Base-by-base conservation (phyloP, 2,113 vertebrate species). In the Galemys pyrenaicus region DNA sequence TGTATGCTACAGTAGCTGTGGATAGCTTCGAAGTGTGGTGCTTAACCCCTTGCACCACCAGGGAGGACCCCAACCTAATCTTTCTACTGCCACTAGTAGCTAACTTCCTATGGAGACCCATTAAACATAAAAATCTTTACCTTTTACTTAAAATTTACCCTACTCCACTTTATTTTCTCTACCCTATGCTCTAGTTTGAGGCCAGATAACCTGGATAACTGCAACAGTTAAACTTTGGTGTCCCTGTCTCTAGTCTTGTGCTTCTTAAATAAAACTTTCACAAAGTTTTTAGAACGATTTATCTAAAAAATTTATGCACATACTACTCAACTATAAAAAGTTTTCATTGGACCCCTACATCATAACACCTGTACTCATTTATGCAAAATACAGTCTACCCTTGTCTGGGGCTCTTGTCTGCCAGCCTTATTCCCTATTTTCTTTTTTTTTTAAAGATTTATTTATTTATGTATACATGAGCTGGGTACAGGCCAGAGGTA, bases 191-290 rank as follows among this genome's bases (percentile, higher is more conserved):
- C 64, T 51, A 92, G 22, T 89, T 39, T 67, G 46, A 62, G 41
- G n/a, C 24, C 82, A 77, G 32, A 67, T 71, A 80, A 46, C 60
- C 70, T 56, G 24, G 32, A 49, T 81, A 64, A 91, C 1, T 88
- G 6, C 60, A 70, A 84, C 35, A 75, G 35, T 51, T 41, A 90
- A 84, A 24, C 17, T 92, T 70, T 87, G 78, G 35, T 77, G 60
- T 94, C 44, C 65, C n/a, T 44, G 51, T 35, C 30, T 77, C 30
- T 46, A 84, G 54, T 70, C 54, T 22, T 67, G 44, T 16, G 73
- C 37, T 71, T 71, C 64, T 78, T 44, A 81, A 81, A 89, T 49
- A 49, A n/a, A 85, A 86, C 41, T 86, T 86, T 58, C 37, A 90
- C 35, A 64, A 75, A 89, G 20, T 71, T 65, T 56, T 16, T 6